Percentiles rank a stretch among this genome's conserved stretches.
Conservation (phyloP, 92 coral and sea anemone genomes). For the Porites evermanni region DNA sequence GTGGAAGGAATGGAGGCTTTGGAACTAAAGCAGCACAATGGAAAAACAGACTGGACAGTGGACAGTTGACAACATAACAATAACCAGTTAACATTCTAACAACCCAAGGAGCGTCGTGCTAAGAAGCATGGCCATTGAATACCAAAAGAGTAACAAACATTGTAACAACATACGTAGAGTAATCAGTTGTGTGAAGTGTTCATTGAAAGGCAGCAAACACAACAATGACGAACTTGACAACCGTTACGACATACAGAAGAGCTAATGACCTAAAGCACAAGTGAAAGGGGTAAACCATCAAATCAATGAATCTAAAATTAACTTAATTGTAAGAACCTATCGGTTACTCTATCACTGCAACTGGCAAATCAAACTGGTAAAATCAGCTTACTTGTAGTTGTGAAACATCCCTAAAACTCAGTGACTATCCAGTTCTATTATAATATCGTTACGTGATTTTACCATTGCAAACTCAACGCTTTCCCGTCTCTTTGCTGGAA, state of each 20-base stretch:
- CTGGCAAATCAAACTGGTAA: neutral
- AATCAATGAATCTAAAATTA: neutral
- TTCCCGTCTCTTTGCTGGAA: neutral
- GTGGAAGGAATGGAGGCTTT: constrained; percentile 1
- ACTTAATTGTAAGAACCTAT: neutral
- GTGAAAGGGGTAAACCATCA: no score
- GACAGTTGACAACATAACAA: neutral
- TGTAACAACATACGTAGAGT: neutral
- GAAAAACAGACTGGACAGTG: neutral
- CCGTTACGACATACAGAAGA: no score
- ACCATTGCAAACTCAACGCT: neutral
- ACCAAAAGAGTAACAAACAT: neutral
- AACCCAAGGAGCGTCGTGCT: neutral
- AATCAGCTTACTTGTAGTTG: neutral
- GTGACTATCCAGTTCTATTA: neutral
- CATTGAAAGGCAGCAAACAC: constrained; percentile 17
- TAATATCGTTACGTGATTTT: neutral
- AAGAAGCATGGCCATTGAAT: neutral
- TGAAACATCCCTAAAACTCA: neutral
- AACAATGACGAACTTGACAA: no score
- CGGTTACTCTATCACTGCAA: neutral
- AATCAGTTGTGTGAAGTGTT: neutral
- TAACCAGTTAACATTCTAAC: constrained; percentile 2
- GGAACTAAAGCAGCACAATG: neutral
- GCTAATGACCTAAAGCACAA: no score